Evolutionary conservation across 1,140 invertebrate genomes (phyloP).

Genomic region (Leptoteleia sp.): DNA sequence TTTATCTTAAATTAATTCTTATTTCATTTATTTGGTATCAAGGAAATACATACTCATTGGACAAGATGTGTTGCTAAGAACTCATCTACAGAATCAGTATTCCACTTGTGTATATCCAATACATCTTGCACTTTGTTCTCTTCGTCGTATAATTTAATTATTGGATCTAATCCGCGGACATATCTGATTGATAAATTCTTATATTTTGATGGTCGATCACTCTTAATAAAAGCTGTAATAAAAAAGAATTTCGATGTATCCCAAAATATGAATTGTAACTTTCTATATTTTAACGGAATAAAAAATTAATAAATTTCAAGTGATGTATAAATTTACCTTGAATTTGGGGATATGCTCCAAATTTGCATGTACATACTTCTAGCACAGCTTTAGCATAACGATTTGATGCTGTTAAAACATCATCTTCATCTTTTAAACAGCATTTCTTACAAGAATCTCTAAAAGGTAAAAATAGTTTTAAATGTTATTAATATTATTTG

Average conservation of each 20-base stretch:
- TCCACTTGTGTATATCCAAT: slow-evolving; percentile 97
- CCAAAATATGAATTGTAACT: too few relatives aligned
- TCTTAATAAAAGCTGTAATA: slow-evolving; percentile 92
- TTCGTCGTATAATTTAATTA: slow-evolving; percentile 93
- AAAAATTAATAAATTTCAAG: too few relatives aligned
- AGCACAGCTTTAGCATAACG: slow-evolving; percentile 92
- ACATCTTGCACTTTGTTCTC: slow-evolving; percentile 91
- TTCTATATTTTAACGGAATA: too few relatives aligned
- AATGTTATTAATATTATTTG: slow-evolving; percentile 1
- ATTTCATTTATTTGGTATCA: background rate
- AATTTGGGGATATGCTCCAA: slow-evolving; percentile 97
- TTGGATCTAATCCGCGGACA: slow-evolving; percentile 93
- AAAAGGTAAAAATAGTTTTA: slow-evolving; percentile 19
- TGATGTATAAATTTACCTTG: too few relatives aligned
- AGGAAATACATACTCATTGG: slow-evolving; percentile 13
- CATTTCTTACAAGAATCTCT: slow-evolving; percentile 90
- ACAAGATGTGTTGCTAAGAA: slow-evolving; percentile 92
- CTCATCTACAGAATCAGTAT: slow-evolving; percentile 97
- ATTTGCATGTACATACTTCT: slow-evolving; percentile 97
- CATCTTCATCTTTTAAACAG: slow-evolving; percentile 85
- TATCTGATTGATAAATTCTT: slow-evolving; percentile 94
- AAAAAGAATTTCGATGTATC: too few relatives aligned
- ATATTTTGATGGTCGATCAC: slow-evolving; percentile 91
- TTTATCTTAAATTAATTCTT: too few relatives aligned
- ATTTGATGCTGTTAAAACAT: slow-evolving; percentile 84